Conservation (phyloP, 2,888 invertebrate species). For the Eurytoma californica region DNA sequence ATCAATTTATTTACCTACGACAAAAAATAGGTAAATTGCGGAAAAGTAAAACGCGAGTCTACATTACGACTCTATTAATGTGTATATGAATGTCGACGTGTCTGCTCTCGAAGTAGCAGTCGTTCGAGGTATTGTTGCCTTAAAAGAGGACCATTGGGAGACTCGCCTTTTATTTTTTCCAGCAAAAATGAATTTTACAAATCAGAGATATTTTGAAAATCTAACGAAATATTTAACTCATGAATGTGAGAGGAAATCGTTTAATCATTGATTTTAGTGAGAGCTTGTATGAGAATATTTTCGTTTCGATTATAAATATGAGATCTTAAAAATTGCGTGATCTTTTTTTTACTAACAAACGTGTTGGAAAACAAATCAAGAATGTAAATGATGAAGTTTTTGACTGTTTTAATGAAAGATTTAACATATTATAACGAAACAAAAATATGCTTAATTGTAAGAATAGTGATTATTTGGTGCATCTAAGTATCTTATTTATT, state of each 20-base stretch:
- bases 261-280: conserved; percentile 16
- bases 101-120: conserved; percentile 32
- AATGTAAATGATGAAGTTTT: background rate
- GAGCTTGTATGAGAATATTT: conserved; percentile 21
- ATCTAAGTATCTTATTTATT: conserved; percentile 55
- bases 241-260: conserved; percentile 23
- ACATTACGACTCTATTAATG: conserved; percentile 48
- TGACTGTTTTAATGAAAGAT: conserved; percentile 16
- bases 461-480: conserved; percentile 44
- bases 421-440: conserved; percentile 12
- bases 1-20: conserved; percentile 2
- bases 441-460: conserved; percentile 36
- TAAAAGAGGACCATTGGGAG: conserved; percentile 47
- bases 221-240: conserved; percentile 10
- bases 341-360: background rate
- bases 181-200: conserved; percentile 23
- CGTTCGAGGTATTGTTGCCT: conserved; percentile 45
- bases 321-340: background rate
- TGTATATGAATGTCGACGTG: conserved; percentile 43
- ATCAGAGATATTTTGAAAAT: conserved; percentile 43
- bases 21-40: conserved; percentile 23
- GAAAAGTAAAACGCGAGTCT: conserved; percentile 42
- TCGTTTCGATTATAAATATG: conserved; percentile 19
- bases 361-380: conserved; percentile 9
- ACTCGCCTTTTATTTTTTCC: conserved; percentile 43